phyloP scores from a whole-genome alignment of 2,888 invertebrate genomes.

The Hemicrepidius hirtus region DNA sequence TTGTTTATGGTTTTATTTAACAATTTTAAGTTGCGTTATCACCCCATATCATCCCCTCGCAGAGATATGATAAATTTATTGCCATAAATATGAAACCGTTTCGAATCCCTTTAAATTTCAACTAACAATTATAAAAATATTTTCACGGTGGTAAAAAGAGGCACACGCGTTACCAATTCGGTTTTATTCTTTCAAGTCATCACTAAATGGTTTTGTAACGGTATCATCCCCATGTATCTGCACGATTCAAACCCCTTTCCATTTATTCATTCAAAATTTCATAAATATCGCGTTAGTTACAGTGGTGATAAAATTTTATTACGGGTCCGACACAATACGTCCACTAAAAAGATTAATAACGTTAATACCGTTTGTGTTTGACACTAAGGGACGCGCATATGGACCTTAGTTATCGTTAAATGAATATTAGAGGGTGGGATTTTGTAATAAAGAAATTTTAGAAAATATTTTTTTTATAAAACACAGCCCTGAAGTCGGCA shows the following conservation, averaged over 20 bases:
- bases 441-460: background rate
- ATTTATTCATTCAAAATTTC: constrained; percentile 37
- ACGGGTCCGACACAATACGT: constrained; percentile 27
- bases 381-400: constrained; percentile 29
- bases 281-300: constrained; percentile 49
- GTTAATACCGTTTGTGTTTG: constrained; percentile 30
- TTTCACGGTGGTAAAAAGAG: constrained; percentile 31
- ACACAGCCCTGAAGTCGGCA: constrained; percentile 22
- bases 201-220: constrained; percentile 39
- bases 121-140: constrained; percentile 16
- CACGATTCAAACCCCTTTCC: constrained; percentile 25
- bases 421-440: constrained; percentile 8
- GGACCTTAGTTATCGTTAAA: constrained; percentile 19
- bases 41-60: too few species aligned
- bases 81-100: constrained; percentile 30
- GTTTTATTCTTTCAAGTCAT: constrained; percentile 35
- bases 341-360: constrained; percentile 39
- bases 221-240: constrained; percentile 42
- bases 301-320: constrained; percentile 48
- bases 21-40: background rate
- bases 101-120: constrained; percentile 26
- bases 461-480: constrained; percentile 4
- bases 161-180: constrained; percentile 33
- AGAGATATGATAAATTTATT: constrained; percentile 3
- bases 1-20: background rate